Base-by-base conservation (phyloP, 2,888 invertebrate species). In the Apodemia zela region DNA sequence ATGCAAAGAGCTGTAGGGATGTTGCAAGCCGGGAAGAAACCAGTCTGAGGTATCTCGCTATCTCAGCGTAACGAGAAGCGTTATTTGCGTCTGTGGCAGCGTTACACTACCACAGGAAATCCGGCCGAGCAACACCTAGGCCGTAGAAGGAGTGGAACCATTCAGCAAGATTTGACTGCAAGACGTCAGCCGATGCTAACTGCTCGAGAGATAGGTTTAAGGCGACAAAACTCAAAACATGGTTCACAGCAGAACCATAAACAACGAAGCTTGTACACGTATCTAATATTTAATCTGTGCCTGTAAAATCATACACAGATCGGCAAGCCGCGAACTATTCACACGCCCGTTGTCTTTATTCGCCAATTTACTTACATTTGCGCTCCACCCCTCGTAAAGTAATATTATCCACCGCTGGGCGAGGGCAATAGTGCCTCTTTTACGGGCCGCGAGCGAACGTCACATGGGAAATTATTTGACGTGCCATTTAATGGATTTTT, bases 401-500 rank as follows among this genome's bases (percentile, higher is more conserved):
- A 89, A 90, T 89, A 90, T 90, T 89, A 89, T 85, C 86, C 86
- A 82, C 80, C 83, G 84, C 80, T 84, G 87, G 88, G 87, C 85
- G 85, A 78, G 82, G 87, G 89, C 87, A 88, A 87, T 89, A 90
- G 88, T 89, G 89, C 88, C 88, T 87, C 88, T 88, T 89, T 90
- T 89, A 89, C 89, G 89, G 88, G 88, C 89, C 88, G 87, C 88
- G 87, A 85, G 89, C 86, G 85, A 79, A 80, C 85, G 89, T 89
- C 90, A 89, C 90, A 88, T 89, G 90, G 90, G 90, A 91, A 91
- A 90, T 91, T 91, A 91, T 91, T 91, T 90, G 90, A 91, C 90
- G 89, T 89, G 85, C 79, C 88, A 86, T 89, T 91, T 91, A 91
- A 91, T 91, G 90, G 90, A 90, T 90, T 90, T 89, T 88, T 87